phyloP scores from a whole-genome alignment of 1,140 invertebrate species.

The Coelopa frigida region DNA sequence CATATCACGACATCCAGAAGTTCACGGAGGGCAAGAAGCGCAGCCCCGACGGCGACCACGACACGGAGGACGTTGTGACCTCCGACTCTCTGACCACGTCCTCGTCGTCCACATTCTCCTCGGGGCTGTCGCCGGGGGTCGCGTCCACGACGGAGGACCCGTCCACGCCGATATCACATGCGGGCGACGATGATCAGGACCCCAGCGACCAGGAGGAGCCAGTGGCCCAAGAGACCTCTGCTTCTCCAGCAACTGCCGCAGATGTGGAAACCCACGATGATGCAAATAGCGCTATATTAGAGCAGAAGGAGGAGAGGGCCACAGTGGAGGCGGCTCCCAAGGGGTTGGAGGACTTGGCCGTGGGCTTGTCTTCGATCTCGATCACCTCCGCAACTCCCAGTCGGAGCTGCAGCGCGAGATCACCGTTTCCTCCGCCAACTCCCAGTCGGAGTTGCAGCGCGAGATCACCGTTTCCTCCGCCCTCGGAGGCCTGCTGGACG shows the following conservation, averaged over 20 bases:
- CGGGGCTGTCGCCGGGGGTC: constrained; percentile 36
- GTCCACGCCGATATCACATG: constrained; percentile 2
- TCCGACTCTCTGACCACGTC: constrained; percentile 40
- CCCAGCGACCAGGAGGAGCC: constrained; percentile 8
- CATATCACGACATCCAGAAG: constrained; percentile 25
- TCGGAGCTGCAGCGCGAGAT: constrained; percentile 28
- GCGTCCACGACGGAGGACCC: constrained; percentile 27
- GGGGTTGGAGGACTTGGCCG: constrained; percentile 25
- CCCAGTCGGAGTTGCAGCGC: constrained; percentile 23
- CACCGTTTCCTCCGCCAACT: constrained; percentile 28
- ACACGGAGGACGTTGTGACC: constrained; percentile 16
- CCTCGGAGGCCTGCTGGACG: constrained; percentile 27
- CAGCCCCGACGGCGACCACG: constrained; percentile 1
- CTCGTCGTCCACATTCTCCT: constrained; percentile 41
- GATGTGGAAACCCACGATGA: no score
- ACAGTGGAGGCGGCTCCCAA: constrained; percentile 13
- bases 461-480: constrained; percentile 32
- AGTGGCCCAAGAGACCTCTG: neutral
- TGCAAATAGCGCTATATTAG: no score
- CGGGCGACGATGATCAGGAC: neutral
- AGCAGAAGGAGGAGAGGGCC: constrained; percentile 8
- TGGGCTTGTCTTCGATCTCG: constrained; percentile 37
- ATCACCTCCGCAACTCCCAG: constrained; percentile 30
- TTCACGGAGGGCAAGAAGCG: constrained; percentile 24
- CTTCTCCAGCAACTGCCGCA: no score